Evolutionary conservation across 2,797 vertebrate species (phyloP).

Genomic region (Gymnopithys bicolor): DNA sequence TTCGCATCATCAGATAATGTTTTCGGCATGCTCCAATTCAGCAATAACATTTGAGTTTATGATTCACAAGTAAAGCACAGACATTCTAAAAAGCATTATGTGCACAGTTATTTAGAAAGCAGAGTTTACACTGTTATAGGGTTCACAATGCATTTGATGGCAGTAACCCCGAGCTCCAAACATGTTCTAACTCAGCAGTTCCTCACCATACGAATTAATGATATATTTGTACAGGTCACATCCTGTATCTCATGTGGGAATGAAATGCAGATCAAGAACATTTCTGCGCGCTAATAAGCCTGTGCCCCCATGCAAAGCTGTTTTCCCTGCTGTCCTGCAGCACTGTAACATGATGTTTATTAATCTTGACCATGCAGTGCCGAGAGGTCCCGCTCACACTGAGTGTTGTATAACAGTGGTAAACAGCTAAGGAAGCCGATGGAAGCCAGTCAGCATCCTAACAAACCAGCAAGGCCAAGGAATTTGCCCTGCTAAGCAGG

Average conservation of each 20-base stretch:
- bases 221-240: neutral
- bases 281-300: neutral
- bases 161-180: neutral
- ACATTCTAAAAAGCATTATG: neutral
- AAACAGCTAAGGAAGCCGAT: neutral
- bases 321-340: neutral
- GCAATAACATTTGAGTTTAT: constrained; percentile 13
- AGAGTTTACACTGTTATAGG: neutral
- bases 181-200: neutral
- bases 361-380: neutral
- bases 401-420: constrained; percentile 23
- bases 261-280: neutral
- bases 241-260: neutral
- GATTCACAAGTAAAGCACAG: constrained; percentile 20
- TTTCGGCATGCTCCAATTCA: neutral
- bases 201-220: neutral
- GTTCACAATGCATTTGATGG: neutral
- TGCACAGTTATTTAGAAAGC: neutral
- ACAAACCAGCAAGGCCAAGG: constrained; percentile 4
- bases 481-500: constrained; percentile 22
- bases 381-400: constrained; percentile 16
- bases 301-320: neutral
- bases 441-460: constrained; percentile 2
- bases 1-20: constrained; percentile 1
- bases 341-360: neutral